phyloP scores from a whole-genome alignment of 2,888 invertebrate species.

The Apamea sordens region DNA sequence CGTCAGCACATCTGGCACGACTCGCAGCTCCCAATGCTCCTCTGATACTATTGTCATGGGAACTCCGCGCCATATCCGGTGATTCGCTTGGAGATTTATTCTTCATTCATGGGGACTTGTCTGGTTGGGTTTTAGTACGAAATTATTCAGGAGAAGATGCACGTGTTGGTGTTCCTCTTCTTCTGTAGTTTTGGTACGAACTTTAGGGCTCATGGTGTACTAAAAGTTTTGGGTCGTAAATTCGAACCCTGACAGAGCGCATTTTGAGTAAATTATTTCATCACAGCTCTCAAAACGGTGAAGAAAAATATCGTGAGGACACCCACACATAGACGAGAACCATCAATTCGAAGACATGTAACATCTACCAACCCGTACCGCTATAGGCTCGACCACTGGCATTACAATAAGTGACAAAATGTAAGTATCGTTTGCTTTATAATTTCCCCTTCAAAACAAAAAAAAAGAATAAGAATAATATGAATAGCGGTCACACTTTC shows the following conservation, averaged over 20 bases:
- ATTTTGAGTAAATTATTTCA: too few species aligned
- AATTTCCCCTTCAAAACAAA: neutral
- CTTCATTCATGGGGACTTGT: conserved; percentile 45
- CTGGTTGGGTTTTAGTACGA: conserved; percentile 2
- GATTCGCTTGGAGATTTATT: conserved; percentile 46
- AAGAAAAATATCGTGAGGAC: too few species aligned
- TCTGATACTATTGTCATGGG: conserved; percentile 86
- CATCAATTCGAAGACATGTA: too few species aligned
- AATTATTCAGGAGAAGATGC: conserved; percentile 4
- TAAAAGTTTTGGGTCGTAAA: too few species aligned
- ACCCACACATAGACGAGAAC: too few species aligned
- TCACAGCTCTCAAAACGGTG: too few species aligned
- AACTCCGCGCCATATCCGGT: conserved; percentile 80
- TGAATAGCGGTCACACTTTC: too few species aligned
- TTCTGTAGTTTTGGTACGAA: neutral
- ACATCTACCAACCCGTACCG: too few species aligned
- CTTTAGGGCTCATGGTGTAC: too few species aligned
- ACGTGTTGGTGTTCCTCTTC: neutral
- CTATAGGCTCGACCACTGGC: too few species aligned
- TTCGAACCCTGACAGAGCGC: too few species aligned
- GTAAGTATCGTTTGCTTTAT: neutral
- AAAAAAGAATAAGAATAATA: too few species aligned
- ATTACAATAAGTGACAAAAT: neutral
- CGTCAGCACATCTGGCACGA: conserved; percentile 82
- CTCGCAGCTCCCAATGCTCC: conserved; percentile 74